These are phyloP conservation scores for Eurois occulta DNA, from an alignment of 2,888 invertebrate species.

Conservation along the genomic window DNA sequence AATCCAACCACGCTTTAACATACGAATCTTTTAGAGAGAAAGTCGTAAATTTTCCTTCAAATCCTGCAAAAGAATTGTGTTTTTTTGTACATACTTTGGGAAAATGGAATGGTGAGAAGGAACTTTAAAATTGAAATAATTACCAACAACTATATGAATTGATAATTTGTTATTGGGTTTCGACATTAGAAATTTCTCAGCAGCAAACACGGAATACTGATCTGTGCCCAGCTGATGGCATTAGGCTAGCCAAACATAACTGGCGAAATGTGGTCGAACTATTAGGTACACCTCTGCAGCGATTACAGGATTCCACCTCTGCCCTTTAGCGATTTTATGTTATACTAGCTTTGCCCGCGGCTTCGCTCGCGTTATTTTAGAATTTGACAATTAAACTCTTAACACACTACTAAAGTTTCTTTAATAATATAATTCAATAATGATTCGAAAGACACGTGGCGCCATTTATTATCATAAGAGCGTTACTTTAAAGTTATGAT, in stretches of 20 bases:
- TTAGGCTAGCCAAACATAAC: neutral
- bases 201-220: neutral
- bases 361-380: too few species aligned
- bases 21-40: constrained; percentile 45
- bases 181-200: neutral
- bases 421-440: too few species aligned
- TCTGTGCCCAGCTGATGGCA: neutral
- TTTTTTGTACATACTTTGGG: neutral
- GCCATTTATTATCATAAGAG: too few species aligned
- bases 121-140: neutral
- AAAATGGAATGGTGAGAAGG: neutral
- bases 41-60: constrained; percentile 57
- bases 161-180: neutral
- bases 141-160: neutral
- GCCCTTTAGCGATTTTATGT: too few species aligned
- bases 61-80: constrained; percentile 28
- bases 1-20: constrained; percentile 47
- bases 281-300: neutral
- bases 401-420: too few species aligned
- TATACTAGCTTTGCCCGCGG: too few species aligned
- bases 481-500: too few species aligned
- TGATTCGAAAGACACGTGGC: too few species aligned
- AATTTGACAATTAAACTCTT: too few species aligned
- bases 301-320: too few species aligned
- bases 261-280: neutral